Base-by-base conservation (phyloP, 2,888 invertebrate genomes). In the Ornithoptera priamus region DNA sequence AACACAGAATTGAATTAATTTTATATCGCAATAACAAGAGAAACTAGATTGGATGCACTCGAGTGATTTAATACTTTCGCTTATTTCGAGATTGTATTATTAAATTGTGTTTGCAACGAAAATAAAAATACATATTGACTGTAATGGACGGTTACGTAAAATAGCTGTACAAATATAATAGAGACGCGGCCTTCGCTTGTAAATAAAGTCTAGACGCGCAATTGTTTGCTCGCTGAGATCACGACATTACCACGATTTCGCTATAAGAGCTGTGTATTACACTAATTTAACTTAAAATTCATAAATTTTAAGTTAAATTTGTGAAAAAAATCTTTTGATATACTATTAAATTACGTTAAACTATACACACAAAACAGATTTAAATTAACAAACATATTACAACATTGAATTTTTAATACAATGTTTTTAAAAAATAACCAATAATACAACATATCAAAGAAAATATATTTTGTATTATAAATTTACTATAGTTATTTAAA, bases 31-130 rank as follows among this genome's bases (percentile, higher is more conserved):
- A 60, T 57, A 24, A 36, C 56, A 46, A 67, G 70, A 46, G 70
- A 67, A 71, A 71, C 56, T 62, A 82, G 81, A 81, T 76, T 85
- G 82, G 88, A 89, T 87, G 87, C 87, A 88, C 88, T 83, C 80
- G 85, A 89, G 85, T 87, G 85, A 78, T 80, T 71, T 83, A 78
- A 80, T 75, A 87, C 89, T 90, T 90, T 90, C 89, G 83, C 84
- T 82, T 77, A 75, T 79, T 70, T 73, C 62, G 59, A 59, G 60
- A 71, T 72, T 72, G 72, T 75, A 71, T 70, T 69, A 71, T 71
- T 72, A 69, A 68, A 70, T 67, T 65, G 65, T 22, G 69, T 70
- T 46, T 67, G 65, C 59, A 59, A 42, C 63, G 42, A 50, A 63
- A 69, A 64, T 4, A 30, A 65, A 58, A 59, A 59, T 6, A 68